Evolutionary conservation across 2,113 vertebrate species (phyloP).

Genomic region (Raja brachyura): DNA sequence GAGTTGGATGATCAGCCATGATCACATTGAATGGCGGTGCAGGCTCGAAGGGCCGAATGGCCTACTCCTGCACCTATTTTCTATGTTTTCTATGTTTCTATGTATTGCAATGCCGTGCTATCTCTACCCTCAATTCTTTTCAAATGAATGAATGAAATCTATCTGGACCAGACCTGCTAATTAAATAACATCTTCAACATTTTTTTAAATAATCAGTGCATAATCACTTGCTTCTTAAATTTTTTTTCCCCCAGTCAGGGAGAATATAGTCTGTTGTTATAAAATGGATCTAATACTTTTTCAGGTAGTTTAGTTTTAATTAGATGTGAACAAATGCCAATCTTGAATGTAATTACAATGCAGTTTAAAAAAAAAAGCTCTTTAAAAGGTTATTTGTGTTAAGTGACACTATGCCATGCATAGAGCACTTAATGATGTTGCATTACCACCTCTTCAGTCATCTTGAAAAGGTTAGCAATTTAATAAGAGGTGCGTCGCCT

Average conservation of each 20-base stretch:
- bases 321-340: constrained; percentile 18
- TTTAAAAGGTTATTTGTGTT: constrained; percentile 21
- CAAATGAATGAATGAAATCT: too few species aligned
- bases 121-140: too few species aligned
- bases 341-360: constrained; percentile 27
- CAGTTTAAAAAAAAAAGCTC: background rate
- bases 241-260: background rate
- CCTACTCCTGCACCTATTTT: too few species aligned
- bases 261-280: background rate
- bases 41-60: too few species aligned
- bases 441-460: constrained; percentile 26
- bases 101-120: too few species aligned
- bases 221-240: constrained; percentile 6
- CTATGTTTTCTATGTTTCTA: too few species aligned
- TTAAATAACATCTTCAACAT: background rate
- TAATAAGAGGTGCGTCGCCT: background rate
- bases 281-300: background rate
- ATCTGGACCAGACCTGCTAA: background rate
- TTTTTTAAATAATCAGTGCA: background rate
- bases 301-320: constrained; percentile 5
- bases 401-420: background rate
- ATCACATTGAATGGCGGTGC: too few species aligned
- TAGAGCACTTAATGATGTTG: background rate
- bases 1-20: too few species aligned
- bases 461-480: constrained; percentile 18